A percentile compares a stretch with the other conserved stretches of the same genome.
Conservation (phyloP, 2,888 invertebrate genomes). For the Phalera bucephala region DNA sequence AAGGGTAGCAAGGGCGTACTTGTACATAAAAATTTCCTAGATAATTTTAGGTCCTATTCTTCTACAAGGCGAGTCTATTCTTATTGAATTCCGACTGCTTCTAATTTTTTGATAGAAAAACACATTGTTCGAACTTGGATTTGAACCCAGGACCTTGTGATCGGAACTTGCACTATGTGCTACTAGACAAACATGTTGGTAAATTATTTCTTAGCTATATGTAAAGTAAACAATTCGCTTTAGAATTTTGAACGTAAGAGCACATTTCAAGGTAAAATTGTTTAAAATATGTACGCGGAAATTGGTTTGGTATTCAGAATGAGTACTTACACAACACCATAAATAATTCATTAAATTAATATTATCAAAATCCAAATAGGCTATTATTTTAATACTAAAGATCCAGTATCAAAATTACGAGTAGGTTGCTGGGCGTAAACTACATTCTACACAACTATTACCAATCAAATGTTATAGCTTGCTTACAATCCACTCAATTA, state of each 20-base stretch:
- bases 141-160: too few species aligned
- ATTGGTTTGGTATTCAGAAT: constrained; percentile 23
- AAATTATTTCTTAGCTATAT: too few species aligned
- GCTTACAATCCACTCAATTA: constrained; percentile 29
- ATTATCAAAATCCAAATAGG: constrained; percentile 9
- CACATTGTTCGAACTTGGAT: too few species aligned
- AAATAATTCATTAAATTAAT: constrained; percentile 26
- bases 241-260: constrained; percentile 31
- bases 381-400: constrained; percentile 18
- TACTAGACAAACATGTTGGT: too few species aligned
- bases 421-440: constrained; percentile 3
- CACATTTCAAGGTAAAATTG: constrained; percentile 30
- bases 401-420: constrained; percentile 11
- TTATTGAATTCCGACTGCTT: too few species aligned
- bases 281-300: constrained; percentile 26
- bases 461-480: constrained; percentile 21
- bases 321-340: constrained; percentile 25
- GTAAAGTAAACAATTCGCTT: constrained; percentile 1
- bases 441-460: constrained; percentile 12
- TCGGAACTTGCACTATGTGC: too few species aligned
- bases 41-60: too few species aligned
- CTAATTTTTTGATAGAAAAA: too few species aligned
- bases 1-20: too few species aligned
- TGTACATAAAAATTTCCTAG: too few species aligned
- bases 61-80: too few species aligned